Evolutionary conservation across 2,797 vertebrate species (phyloP), one percentile per base, ranked within the genome.

Genomic region (Microctenopoma stevenorrisi): DNA sequence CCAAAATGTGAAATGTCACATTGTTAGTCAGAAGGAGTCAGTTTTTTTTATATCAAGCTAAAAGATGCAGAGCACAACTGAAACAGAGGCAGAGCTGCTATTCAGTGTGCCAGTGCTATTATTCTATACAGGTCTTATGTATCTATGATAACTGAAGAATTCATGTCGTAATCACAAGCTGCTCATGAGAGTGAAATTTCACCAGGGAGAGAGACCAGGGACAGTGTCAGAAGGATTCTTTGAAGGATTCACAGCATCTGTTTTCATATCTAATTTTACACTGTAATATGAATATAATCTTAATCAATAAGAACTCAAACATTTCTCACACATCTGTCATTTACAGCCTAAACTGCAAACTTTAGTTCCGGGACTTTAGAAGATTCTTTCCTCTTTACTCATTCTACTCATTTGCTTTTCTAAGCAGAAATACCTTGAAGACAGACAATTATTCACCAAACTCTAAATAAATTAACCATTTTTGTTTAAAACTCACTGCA

Each of bases 241-340:
- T 58, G 55, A 12, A 53, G 44, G 55, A 73, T 79, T 82, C 72
- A 43, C 47, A 33, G 48, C 72, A 68, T 83, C 70, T 71, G 79
- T 66, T 76, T 68, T 62, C 73, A 68, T 72, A 72, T 65, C 68
- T 64, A 42, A 28, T 76, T 64, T 61, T 48, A 15, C 46, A n/a
- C 44, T 59, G 54, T 54, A 74, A 72, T 43, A 64, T 55, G 53
- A 60, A 78, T 78, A 79, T 43, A 77, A 70, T 55, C 16, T 75
- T 72, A 81, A 83, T 81, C 80, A 82, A 73, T 74, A 61, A 65
- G 52, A 37, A 28, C 49, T 79, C 30, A 69, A 61, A 76, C 81
- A 71, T 75, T 76, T 80, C 64, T 68, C 53, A 68, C 70, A 69
- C 84, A 85, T 83, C 85, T 90, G 86, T 63, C 83, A 76, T 84